A percentile compares a stretch with the other conserved stretches of the same genome.
phyloP scores from a whole-genome alignment of 2,888 invertebrate genomes.

The Criorhina ranunculi region DNA sequence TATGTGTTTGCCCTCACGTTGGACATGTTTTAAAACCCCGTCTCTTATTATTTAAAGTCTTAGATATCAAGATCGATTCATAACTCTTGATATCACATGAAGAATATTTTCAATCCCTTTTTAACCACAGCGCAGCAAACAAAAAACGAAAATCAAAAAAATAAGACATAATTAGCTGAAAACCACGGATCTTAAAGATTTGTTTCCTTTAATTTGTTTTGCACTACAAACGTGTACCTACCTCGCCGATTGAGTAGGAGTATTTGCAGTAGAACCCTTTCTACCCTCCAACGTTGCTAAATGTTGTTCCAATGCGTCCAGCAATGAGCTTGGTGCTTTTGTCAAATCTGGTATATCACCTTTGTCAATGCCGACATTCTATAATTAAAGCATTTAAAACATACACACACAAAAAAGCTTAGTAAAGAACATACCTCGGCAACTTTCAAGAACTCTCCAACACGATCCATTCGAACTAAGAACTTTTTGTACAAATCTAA shows the following conservation, averaged over 20 bases:
- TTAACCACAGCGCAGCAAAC: conserved; percentile 41
- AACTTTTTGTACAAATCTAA: conserved; percentile 99
- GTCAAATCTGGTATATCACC: conserved; percentile 99
- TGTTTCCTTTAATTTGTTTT: conserved; percentile 16
- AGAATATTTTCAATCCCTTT: neutral
- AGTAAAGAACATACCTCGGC: conserved; percentile 87
- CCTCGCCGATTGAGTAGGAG: conserved; percentile 94
- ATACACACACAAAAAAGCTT: neutral
- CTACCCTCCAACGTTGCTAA: conserved; percentile 96
- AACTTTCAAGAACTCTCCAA: conserved; percentile 98
- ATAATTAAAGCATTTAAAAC: conserved; percentile 84
- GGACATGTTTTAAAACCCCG: too few species aligned
- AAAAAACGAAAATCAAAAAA: conserved; percentile 27
- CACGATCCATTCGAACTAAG: conserved; percentile 98
- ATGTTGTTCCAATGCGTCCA: conserved; percentile 98
- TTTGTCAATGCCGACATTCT: conserved; percentile 98
- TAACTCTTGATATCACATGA: neutral
- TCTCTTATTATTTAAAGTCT: too few species aligned
- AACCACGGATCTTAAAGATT: conserved; percentile 62
- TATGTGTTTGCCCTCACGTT: too few species aligned
- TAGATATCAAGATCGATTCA: neutral
- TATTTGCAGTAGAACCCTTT: conserved; percentile 93
- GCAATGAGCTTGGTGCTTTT: conserved; percentile 97
- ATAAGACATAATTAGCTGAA: conserved; percentile 34
- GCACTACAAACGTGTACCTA: conserved; percentile 81